phyloP scores from a whole-genome alignment of 1,140 invertebrate species.

The Hycleus phaleratus region DNA sequence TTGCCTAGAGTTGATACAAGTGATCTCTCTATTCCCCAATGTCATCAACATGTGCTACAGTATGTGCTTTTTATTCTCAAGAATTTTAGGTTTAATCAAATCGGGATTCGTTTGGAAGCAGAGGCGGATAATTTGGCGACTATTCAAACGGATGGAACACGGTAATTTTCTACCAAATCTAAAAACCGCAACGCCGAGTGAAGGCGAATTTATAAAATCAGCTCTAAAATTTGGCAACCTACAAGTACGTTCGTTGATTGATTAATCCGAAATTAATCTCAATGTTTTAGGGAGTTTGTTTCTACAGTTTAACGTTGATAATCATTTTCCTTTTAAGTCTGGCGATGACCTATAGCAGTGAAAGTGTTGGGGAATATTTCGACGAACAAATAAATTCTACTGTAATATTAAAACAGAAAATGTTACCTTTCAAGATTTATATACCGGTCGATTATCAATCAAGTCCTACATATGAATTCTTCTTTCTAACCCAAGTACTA shows the following conservation, averaged over 20 bases:
- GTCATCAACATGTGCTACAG: constrained; percentile 8
- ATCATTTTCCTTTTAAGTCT: neutral
- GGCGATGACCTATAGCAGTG: neutral
- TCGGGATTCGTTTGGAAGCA: neutral
- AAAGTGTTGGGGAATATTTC: neutral
- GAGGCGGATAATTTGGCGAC: neutral
- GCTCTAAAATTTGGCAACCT: constrained; percentile 5
- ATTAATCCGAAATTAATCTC: neutral
- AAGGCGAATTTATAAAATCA: constrained; percentile 9
- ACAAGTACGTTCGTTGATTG: constrained; percentile 3
- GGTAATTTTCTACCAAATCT: constrained; percentile 11
- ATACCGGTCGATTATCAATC: constrained; percentile 8
- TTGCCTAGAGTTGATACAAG: neutral
- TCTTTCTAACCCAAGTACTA: constrained; percentile 2
- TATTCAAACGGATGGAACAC: constrained; percentile 1
- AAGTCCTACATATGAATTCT: constrained; percentile 12
- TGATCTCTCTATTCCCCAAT: neutral
- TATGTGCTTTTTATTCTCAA: constrained; percentile 6
- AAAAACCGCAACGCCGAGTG: neutral
- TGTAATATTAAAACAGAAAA: neutral
- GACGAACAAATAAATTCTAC: constrained; percentile 1
- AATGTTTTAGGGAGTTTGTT: neutral
- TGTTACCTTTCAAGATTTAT: constrained; percentile 9
- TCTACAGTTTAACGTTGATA: neutral
- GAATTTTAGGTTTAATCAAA: constrained; percentile 1